A percentile compares a stretch with the other conserved stretches of the same genome.
Evolutionary conservation across 2,888 invertebrate species (phyloP).

Genomic region (Acanthosepion pharaonis): DNA sequence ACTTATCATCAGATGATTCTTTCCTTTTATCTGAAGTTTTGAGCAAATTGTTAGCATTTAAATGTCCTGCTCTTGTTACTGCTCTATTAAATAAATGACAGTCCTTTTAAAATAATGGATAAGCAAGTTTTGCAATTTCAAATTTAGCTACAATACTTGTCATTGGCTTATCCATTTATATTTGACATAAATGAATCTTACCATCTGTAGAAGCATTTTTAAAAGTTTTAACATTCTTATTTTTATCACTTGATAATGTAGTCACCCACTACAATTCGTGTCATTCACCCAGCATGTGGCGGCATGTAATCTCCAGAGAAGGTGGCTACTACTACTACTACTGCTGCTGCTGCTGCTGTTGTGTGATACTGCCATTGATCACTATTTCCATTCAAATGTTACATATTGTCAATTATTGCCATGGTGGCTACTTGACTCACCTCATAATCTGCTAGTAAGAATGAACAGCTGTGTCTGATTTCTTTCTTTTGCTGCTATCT

Average conservation of each 20-base stretch:
- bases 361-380: not conserved
- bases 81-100: not conserved
- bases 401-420: not conserved
- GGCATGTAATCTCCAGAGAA: too few relatives aligned
- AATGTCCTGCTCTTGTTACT: not conserved
- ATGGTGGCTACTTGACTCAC: not conserved
- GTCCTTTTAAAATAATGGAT: too few relatives aligned
- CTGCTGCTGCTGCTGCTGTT: too few relatives aligned
- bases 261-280: not conserved
- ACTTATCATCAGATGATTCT: too few relatives aligned
- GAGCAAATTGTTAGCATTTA: not conserved
- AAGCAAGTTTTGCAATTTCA: not conserved
- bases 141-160: not conserved
- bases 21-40: too few relatives aligned
- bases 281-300: conserved; percentile 2
- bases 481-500: not conserved
- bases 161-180: not conserved
- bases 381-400: not conserved
- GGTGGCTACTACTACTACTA: not conserved
- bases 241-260: not conserved
- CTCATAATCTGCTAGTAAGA: not conserved
- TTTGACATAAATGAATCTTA: not conserved
- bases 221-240: not conserved
- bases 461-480: not conserved
- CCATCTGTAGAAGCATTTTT: not conserved